Evolutionary conservation across 2,113 vertebrate genomes (phyloP).

Genomic region (Oncorhynchus gorbuscha): DNA sequence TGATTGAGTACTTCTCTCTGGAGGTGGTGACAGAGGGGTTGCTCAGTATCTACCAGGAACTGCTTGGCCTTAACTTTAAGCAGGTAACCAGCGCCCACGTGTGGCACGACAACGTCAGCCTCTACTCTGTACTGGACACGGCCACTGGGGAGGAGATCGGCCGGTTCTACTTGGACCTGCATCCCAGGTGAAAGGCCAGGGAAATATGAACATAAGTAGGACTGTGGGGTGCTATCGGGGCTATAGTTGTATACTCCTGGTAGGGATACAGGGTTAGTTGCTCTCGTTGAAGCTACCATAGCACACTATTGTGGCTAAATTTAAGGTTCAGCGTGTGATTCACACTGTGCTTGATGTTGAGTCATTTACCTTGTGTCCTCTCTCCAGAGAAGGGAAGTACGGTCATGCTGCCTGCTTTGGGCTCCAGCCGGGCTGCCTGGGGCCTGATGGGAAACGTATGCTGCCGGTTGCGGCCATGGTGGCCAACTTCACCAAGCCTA

Average conservation of each 20-base stretch:
- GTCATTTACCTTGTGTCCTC: slow-evolving; percentile 71
- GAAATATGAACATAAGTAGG: background rate
- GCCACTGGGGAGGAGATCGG: slow-evolving; percentile 83
- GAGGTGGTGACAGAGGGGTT: slow-evolving; percentile 88
- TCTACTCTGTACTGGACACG: slow-evolving; percentile 81
- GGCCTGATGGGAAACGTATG: slow-evolving; percentile 81
- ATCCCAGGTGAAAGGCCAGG: slow-evolving; percentile 75
- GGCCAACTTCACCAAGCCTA: slow-evolving; percentile 93
- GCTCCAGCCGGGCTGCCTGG: slow-evolving; percentile 85
- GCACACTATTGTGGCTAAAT: background rate
- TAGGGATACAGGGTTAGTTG: background rate
- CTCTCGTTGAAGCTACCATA: slow-evolving; percentile 36
- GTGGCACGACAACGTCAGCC: slow-evolving; percentile 85
- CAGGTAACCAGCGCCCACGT: slow-evolving; percentile 76
- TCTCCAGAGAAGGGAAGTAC: slow-evolving; percentile 40
- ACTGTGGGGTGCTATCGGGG: too few species aligned
- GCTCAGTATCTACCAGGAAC: slow-evolving; percentile 86
- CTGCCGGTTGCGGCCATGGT: slow-evolving; percentile 92
- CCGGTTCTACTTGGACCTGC: slow-evolving; percentile 93
- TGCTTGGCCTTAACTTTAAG: slow-evolving; percentile 87
- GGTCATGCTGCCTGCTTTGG: slow-evolving; percentile 70
- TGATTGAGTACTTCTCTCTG: slow-evolving; percentile 91
- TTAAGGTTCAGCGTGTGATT: background rate
- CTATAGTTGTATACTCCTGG: background rate
- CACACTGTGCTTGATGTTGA: background rate